phyloP scores from a whole-genome alignment of 2,797 vertebrate genomes.

The Acipenser transmontanus region DNA sequence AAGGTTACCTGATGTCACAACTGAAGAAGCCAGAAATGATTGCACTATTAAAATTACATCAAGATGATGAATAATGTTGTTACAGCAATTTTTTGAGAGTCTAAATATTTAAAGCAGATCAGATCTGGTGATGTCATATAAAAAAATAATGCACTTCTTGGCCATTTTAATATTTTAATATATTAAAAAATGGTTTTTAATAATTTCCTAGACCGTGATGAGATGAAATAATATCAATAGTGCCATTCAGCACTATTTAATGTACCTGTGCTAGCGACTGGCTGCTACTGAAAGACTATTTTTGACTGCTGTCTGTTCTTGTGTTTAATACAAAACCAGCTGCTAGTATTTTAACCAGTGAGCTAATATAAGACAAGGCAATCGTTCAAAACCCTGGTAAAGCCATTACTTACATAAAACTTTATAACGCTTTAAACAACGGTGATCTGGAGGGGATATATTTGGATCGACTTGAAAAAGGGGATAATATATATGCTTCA shows the following conservation, averaged over 20 bases:
- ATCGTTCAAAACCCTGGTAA: slow-evolving; percentile 46
- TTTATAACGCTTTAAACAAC: slow-evolving; percentile 26
- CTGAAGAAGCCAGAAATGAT: no score
- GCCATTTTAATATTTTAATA: slow-evolving; percentile 19
- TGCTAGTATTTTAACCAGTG: slow-evolving; percentile 47
- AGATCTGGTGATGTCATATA: no score
- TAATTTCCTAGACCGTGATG: slow-evolving; percentile 17
- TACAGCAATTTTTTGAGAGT: slow-evolving; percentile 44
- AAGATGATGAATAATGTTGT: slow-evolving; percentile 49
- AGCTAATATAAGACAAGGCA: slow-evolving; percentile 48
- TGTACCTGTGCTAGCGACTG: slow-evolving; percentile 12
- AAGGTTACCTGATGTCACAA: no score
- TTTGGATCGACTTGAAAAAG: slow-evolving; percentile 32
- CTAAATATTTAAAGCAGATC: slow-evolving; percentile 49
- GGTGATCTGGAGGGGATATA: slow-evolving; percentile 29
- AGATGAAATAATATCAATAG: slow-evolving; percentile 22
- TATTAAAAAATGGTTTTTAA: not conserved
- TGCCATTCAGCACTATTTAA: slow-evolving; percentile 13
- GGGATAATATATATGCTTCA: slow-evolving; percentile 48
- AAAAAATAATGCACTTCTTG: slow-evolving; percentile 20
- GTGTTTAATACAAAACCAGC: slow-evolving; percentile 34
- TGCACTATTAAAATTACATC: slow-evolving; percentile 44
- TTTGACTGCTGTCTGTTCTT: slow-evolving; percentile 36
- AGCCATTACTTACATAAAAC: slow-evolving; percentile 39
- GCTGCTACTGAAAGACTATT: slow-evolving; percentile 24